Conservation (phyloP, 2,888 invertebrate species). For the Lutraria lutraria region DNA sequence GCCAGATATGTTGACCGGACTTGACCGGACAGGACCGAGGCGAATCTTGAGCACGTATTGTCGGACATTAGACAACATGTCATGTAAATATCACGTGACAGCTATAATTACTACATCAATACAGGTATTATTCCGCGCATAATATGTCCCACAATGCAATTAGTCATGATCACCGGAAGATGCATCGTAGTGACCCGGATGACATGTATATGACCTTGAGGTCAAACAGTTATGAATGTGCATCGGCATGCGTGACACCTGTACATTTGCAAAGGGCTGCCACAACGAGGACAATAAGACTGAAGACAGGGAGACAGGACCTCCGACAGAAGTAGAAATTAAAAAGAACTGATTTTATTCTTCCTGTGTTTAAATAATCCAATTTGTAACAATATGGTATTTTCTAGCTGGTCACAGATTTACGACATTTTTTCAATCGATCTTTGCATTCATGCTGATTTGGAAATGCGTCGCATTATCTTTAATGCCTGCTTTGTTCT, state of each 20-base stretch:
- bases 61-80: slow-evolving; percentile 26
- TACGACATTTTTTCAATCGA: neutral
- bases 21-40: neutral
- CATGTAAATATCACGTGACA: slow-evolving; percentile 28
- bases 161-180: slow-evolving; percentile 47
- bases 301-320: slow-evolving; percentile 17
- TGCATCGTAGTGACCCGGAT: slow-evolving; percentile 22
- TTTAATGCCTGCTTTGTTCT: neutral
- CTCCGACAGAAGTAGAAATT: slow-evolving; percentile 16
- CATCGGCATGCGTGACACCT: slow-evolving; percentile 51
- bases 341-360: slow-evolving; percentile 27
- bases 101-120: slow-evolving; percentile 47
- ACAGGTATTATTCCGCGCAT: slow-evolving; percentile 32
- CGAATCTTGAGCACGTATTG: neutral
- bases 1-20: too few species aligned
- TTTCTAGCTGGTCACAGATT: slow-evolving; percentile 11
- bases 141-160: slow-evolving; percentile 43
- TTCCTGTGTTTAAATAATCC: slow-evolving; percentile 35
- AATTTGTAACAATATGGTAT: slow-evolving; percentile 17
- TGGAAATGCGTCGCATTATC: neutral
- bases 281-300: slow-evolving; percentile 26
- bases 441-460: neutral
- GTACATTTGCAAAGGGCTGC: slow-evolving; percentile 16
- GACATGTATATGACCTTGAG: slow-evolving; percentile 39
- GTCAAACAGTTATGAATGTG: slow-evolving; percentile 43